Evolutionary conservation across 2,113 vertebrate species (phyloP), one percentile per base, ranked within the genome.

Genomic region (Perccottus glenii): DNA sequence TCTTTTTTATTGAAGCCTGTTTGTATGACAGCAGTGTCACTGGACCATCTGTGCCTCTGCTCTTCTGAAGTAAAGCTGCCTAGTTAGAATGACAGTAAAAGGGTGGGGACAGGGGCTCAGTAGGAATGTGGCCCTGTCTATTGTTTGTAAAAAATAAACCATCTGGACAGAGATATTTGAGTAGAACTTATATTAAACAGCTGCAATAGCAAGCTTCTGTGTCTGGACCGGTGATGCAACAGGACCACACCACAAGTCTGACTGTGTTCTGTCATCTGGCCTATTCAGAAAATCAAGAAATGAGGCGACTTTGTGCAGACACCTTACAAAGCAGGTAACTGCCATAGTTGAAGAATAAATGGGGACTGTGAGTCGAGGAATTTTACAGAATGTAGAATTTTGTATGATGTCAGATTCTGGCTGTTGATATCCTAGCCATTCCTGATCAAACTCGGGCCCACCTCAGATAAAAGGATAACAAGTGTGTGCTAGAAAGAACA

Each of bases 141-240:
- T 96, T 97, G 94, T 98, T 97, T 98, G 92, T 96, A 94, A 98
- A n/a, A 98, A 99, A 99, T 96, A 99, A 98, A 98, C 95, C 89
- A 92, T 95, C 91, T 86, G 92, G 92, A 94, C 92, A 75, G 94
- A 95, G 96, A 95, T 93, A 94, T 96, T 95, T 94, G 93, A 85
- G 62, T 92, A 92, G 94, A 96, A 97, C 97, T 97, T 96, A 96
- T 95, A 96, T 93, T 87, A 87, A 95, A 93, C 96, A 98, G 97
- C 96, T 99, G 96, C 94, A 94, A 90, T 95, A 98, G 95, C 96
- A 97, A 94, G 95, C 93, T 93, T 92, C 92, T 91, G 91, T 91
- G 91, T 81, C 82, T 84, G 81, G 86, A 91, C 67, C 59, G 80
- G 69, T 89, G 91, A 92, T 91, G 90, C 88, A 92, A 90, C 83